phyloP scores from a whole-genome alignment of 2,888 invertebrate genomes.

The Margaritifera margaritifera region DNA sequence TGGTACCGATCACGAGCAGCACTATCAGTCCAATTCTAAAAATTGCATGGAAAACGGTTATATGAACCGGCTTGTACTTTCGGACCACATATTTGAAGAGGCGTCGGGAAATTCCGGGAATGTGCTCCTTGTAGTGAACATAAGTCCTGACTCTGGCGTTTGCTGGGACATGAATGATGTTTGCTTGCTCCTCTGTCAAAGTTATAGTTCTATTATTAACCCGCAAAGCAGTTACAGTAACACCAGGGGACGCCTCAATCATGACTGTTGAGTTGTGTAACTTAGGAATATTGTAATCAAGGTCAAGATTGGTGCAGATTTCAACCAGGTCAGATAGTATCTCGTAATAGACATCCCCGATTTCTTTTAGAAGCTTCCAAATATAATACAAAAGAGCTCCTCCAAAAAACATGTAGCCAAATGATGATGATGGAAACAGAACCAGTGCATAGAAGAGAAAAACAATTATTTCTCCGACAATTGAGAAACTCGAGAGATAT shows the following conservation, averaged over 20 bases:
- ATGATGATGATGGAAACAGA: constrained; percentile 20
- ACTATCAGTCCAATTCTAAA: constrained; percentile 14
- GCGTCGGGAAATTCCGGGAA: constrained; percentile 11
- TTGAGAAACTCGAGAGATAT: constrained; percentile 18
- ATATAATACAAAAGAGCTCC: constrained; percentile 18
- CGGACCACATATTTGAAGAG: constrained; percentile 14
- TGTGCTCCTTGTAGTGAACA: constrained; percentile 10
- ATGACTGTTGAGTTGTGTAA: constrained; percentile 8
- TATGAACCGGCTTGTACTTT: constrained; percentile 16
- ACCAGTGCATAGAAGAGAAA: constrained; percentile 20
- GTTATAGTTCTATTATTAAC: too few species aligned
- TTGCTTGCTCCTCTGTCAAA: too few species aligned
- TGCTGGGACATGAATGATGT: too few species aligned
- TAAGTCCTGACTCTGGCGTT: too few species aligned
- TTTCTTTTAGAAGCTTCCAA: constrained; percentile 3
- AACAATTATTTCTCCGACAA: constrained; percentile 16
- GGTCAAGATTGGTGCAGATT: constrained; percentile 5
- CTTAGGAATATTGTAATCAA: constrained; percentile 1
- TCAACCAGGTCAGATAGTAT: constrained; percentile 23
- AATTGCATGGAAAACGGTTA: constrained; percentile 12
- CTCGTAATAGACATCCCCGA: constrained; percentile 19
- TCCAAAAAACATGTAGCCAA: constrained; percentile 28
- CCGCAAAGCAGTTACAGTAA: too few species aligned
- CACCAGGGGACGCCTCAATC: background rate
- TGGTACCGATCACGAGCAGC: constrained; percentile 3